Base-by-base conservation (phyloP, 1,140 invertebrate species). In the Ditylenchus dipsaci region DNA sequence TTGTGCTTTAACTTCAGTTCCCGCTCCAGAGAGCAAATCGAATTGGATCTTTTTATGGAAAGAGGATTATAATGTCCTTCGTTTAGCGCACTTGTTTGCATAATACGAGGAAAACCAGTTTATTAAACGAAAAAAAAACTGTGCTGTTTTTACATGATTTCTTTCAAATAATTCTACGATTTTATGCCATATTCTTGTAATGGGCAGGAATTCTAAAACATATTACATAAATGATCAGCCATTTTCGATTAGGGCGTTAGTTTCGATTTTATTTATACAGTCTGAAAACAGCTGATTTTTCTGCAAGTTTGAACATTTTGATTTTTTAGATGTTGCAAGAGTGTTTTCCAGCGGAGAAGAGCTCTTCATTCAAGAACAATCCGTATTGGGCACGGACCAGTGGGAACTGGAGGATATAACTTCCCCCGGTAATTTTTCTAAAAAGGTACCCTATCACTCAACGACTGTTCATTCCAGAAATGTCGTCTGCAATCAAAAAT, bases 401-500 rank as follows among this genome's bases (percentile, higher is more conserved):
- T 82, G 67, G 47, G 81, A 45, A 79, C 73, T n/a, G 76, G 75
- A 49, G 78, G 78, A 1, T 49, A 85, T 68, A 90, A 91, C 81
- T 95, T 90, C 86, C 92, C 95, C 49, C 3, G 33, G 33, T 38
- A 38, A 38, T 38, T 38, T n/a, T n/a, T n/a, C n/a, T n/a, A n/a
- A n/a, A n/a, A n/a, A n/a, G n/a, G 33, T 38, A 11, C 33, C 33
- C 11, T 38, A 38, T 38, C 11, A n/a, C n/a, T 38, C 3, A 5
- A 38, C 33, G 11, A 38, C 3, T 38, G 3, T 38, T 38, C 11
- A 3, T 3, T 38, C 3, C 11, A 88, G 91, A 60, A 99, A 99
- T 87, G 91, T 93, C 71, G 94, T 98, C 69, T 88, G 92, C 75
- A 99, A 99, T 88, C 95, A 95, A 86, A 99, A 99, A 88, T 99